Evolutionary conservation across 92 coral and sea anemone species (phyloP).

Genomic region (Zoanthus gigantus): DNA sequence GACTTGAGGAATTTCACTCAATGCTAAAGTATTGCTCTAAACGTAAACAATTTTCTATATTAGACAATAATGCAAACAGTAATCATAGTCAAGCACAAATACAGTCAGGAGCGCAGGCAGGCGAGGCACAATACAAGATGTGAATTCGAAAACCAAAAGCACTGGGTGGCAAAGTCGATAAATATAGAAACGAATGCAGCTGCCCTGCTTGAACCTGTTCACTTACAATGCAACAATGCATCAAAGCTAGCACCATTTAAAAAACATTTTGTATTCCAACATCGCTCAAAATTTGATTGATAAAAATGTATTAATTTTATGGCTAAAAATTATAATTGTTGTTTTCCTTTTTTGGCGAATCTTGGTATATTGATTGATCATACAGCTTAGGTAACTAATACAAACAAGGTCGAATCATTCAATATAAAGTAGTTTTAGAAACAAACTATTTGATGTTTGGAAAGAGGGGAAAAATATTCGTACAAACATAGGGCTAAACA

Average conservation of each 20-base stretch:
- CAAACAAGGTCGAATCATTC: background rate
- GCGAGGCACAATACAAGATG: conserved; percentile 28
- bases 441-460: no score
- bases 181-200: background rate
- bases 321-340: background rate
- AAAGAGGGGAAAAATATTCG: no score
- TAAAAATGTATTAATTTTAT: background rate
- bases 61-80: background rate
- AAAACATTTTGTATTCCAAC: background rate
- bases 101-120: conserved; percentile 14
- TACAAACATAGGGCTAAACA: no score
- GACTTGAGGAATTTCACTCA: background rate
- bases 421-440: background rate
- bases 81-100: background rate
- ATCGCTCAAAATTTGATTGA: conserved; percentile 4
- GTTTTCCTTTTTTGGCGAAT: background rate
- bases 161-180: conserved; percentile 12
- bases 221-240: background rate
- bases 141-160: conserved; percentile 26
- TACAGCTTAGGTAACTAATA: background rate
- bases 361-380: background rate
- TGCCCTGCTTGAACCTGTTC: background rate
- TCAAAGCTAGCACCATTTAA: conserved; percentile 6
- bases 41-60: background rate
- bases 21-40: background rate